A percentile compares a stretch with the other conserved stretches of the same genome.
Conservation (phyloP, 2,113 vertebrate species). For the Aix galericulata region DNA sequence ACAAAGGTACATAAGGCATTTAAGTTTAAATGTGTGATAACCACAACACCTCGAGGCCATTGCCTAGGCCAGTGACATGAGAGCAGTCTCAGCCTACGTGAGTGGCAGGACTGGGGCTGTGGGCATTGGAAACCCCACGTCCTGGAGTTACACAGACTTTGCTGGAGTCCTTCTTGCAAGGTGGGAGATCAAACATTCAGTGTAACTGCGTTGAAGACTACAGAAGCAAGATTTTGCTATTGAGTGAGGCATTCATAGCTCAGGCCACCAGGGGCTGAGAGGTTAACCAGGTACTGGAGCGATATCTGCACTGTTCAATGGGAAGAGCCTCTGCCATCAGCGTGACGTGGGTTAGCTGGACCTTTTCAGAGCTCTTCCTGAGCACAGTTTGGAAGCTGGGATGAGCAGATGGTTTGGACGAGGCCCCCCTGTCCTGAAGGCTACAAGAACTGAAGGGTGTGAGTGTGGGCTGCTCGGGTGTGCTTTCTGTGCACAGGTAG, state of each 20-base stretch:
- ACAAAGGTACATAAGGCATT: not conserved
- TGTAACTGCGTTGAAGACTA: not conserved
- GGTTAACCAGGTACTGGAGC: not conserved
- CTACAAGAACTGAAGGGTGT: not conserved
- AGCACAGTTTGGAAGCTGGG: not conserved
- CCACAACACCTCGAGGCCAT: not conserved
- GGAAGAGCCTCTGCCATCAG: not conserved
- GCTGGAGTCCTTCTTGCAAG: not conserved
- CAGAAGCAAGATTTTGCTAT: not conserved
- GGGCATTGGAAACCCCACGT: not conserved
- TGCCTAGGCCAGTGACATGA: not conserved
- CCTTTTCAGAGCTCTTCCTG: not conserved
- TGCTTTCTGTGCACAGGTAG: not conserved
- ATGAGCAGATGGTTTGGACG: not conserved
- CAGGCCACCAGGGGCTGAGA: no score
- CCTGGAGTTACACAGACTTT: not conserved
- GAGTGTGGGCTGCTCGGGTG: not conserved
- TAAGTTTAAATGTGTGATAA: not conserved
- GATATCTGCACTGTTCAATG: rapidly evolving
- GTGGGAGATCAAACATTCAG: not conserved
- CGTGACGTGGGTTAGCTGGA: not conserved
- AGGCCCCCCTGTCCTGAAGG: not conserved
- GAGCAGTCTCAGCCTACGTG: not conserved
- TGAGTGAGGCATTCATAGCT: not conserved
- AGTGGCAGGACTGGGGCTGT: not conserved